Conservation (phyloP, 2,113 vertebrate species). For the Carettochelys insculpta region DNA sequence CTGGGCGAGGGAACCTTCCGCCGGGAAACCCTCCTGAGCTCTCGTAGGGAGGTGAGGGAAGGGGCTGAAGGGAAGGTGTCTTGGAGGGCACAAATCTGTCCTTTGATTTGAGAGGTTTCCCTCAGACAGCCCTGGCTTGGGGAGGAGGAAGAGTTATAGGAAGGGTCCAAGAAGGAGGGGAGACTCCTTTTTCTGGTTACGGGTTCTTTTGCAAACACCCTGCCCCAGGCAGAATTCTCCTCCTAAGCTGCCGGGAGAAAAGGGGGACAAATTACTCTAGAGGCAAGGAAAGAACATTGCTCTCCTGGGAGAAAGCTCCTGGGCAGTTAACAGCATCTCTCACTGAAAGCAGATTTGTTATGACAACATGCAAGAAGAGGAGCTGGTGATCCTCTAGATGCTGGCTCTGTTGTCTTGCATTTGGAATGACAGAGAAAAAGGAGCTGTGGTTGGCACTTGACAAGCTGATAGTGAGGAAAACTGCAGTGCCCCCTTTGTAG, state of each 20-base stretch:
- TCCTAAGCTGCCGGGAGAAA: not conserved
- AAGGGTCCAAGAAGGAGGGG: not conserved
- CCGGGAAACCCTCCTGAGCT: not conserved
- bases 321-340: constrained; percentile 7
- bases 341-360: constrained; percentile 20
- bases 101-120: not conserved
- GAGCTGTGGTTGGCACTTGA: not conserved
- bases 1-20: not conserved
- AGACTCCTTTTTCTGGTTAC: not conserved
- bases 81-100: not conserved
- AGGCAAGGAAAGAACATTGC: constrained; percentile 2
- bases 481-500: not conserved
- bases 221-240: not conserved
- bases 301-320: constrained; percentile 3
- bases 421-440: not conserved
- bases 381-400: not conserved
- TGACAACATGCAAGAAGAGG: constrained; percentile 2
- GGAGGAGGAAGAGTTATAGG: not conserved
- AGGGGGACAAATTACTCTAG: not conserved
- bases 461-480: not conserved
- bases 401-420: not conserved
- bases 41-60: not conserved
- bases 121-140: not conserved
- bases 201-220: not conserved
- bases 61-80: not conserved